Evolutionary conservation across 1,140 invertebrate genomes (phyloP).

Genomic region (Drosophila insularis): DNA sequence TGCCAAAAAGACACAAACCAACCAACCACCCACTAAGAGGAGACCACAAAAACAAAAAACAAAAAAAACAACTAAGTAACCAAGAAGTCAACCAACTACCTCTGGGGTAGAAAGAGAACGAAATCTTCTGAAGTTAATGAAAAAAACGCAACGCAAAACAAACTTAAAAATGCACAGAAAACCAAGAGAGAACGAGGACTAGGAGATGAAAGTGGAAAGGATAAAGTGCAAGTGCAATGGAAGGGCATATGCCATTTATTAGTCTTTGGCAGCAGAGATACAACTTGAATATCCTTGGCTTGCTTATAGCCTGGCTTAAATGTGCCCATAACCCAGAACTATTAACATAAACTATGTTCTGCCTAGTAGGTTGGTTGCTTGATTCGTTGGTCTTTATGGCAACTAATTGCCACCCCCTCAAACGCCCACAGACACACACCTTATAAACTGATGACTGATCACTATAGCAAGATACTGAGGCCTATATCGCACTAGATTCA

Average conservation of each 20-base stretch:
- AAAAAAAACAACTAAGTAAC: background rate
- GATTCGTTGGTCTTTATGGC: background rate
- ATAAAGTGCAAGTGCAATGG: conserved; percentile 22
- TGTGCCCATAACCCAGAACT: conserved; percentile 34
- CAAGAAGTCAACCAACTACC: conserved; percentile 21
- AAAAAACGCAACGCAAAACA: conserved; percentile 24
- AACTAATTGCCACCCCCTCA: background rate
- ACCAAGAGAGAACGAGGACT: background rate
- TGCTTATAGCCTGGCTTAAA: conserved; percentile 42
- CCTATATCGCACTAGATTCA: conserved; percentile 1
- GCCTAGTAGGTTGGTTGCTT: background rate
- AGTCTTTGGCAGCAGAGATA: conserved; percentile 40
- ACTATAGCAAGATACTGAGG: background rate
- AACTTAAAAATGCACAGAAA: conserved; percentile 38
- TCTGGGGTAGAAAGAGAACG: background rate
- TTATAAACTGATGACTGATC: conserved; percentile 18
- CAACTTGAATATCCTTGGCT: background rate
- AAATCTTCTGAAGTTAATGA: conserved; percentile 38
- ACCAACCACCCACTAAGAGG: background rate
- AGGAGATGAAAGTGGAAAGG: conserved; percentile 19
- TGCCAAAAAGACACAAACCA: background rate
- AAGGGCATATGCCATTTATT: conserved; percentile 62
- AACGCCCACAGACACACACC: background rate
- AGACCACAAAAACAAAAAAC: background rate
- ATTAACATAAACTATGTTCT: conserved; percentile 40